phyloP scores from a whole-genome alignment of 2,888 invertebrate genomes.

The Drosophila subsilvestris region DNA sequence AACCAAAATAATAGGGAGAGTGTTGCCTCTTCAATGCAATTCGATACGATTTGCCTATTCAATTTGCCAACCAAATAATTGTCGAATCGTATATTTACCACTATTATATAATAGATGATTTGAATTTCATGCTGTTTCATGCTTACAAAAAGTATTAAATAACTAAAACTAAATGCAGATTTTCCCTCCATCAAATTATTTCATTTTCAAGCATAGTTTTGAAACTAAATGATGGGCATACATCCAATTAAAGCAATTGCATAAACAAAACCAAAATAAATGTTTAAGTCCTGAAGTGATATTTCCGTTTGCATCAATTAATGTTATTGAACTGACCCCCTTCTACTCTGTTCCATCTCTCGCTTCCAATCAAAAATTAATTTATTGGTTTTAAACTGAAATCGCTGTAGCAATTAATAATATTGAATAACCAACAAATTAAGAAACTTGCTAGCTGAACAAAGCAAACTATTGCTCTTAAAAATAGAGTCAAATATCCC shows the following conservation, averaged over 20 bases:
- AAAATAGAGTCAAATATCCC: constrained; percentile 23
- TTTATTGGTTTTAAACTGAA: not conserved
- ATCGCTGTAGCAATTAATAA: constrained; percentile 23
- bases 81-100: not conserved
- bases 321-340: constrained; percentile 5
- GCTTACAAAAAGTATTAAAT: not conserved
- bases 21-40: not conserved
- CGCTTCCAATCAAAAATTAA: not conserved
- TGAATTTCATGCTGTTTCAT: no score
- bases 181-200: no score
- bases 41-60: not conserved
- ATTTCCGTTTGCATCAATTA: constrained; percentile 9
- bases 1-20: not conserved
- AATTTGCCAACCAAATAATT: not conserved
- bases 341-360: not conserved
- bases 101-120: not conserved
- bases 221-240: no score
- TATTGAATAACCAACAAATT: constrained; percentile 28
- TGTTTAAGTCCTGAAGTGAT: not conserved
- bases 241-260: not conserved
- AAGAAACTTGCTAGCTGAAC: not conserved
- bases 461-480: not conserved
- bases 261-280: not conserved
- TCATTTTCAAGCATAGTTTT: no score
- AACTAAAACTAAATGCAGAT: no score